Conservation (phyloP, 2,888 invertebrate genomes). For the Aphidoletes aphidimyza region DNA sequence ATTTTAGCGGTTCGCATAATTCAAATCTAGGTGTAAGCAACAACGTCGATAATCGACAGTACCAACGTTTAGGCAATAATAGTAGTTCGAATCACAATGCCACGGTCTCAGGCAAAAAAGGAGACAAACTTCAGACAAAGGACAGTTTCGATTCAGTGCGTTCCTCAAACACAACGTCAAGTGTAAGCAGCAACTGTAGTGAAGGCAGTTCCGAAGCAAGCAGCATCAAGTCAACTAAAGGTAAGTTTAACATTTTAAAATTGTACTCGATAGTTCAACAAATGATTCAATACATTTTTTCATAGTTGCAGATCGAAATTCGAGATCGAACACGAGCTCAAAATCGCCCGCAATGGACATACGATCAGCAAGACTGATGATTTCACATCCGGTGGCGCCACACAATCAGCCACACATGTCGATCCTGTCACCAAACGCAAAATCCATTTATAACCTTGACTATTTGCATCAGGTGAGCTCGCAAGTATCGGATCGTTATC, state of each 20-base stretch:
- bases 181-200: slow-evolving; percentile 21
- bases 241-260: background rate
- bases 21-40: slow-evolving; percentile 17
- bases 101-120: slow-evolving; percentile 28
- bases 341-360: slow-evolving; percentile 7
- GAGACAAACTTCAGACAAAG: slow-evolving; percentile 45
- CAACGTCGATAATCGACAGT: background rate
- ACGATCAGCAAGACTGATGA: slow-evolving; percentile 10
- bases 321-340: background rate
- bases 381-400: background rate
- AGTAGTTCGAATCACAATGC: slow-evolving; percentile 9
- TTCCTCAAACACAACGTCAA: background rate
- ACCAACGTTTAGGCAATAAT: slow-evolving; percentile 7
- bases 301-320: slow-evolving; percentile 1
- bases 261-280: background rate
- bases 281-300: background rate
- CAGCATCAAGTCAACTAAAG: background rate
- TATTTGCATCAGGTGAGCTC: slow-evolving; percentile 62
- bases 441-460: slow-evolving; percentile 58
- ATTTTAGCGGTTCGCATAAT: slow-evolving; percentile 13
- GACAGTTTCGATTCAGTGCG: slow-evolving; percentile 26
- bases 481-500: slow-evolving; percentile 58
- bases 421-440: background rate
- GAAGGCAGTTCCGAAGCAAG: slow-evolving; percentile 7
- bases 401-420: slow-evolving; percentile 2